Conservation (phyloP, 37 sponge, comb jelly and placozoan species). For the Geodia barretti region DNA sequence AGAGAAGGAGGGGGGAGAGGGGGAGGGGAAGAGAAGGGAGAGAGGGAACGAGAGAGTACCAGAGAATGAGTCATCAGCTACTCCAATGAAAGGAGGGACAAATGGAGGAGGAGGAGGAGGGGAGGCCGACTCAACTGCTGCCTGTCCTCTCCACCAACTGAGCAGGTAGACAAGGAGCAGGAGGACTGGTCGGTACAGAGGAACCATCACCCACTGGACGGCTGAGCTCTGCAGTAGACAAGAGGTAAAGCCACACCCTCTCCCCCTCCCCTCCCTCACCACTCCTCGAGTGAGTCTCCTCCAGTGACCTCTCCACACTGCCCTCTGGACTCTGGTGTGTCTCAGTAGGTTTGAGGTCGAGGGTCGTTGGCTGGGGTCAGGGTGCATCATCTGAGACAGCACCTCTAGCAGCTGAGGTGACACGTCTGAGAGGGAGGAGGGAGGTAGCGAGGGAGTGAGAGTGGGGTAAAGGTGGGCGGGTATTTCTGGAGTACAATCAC, state of each 20-base stretch:
- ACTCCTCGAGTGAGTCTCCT: background rate
- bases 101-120: too few species aligned
- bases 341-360: background rate
- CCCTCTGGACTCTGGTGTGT: background rate
- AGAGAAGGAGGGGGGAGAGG: too few species aligned
- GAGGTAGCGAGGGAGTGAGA: background rate
- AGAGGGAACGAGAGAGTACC: too few species aligned
- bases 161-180: background rate
- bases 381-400: slow-evolving; percentile 48
- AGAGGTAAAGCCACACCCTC: too few species aligned
- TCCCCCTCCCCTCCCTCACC: too few species aligned
- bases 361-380: slow-evolving; percentile 8
- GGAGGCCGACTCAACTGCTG: background rate
- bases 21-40: too few species aligned
- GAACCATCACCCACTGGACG: background rate
- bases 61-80: background rate
- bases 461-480: background rate
- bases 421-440: slow-evolving; percentile 16
- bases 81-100: background rate
- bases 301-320: background rate
- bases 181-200: background rate
- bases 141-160: background rate
- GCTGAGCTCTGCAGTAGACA: background rate
- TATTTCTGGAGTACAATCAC: too few species aligned
- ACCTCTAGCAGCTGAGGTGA: slow-evolving; percentile 20